phyloP scores from a whole-genome alignment of 2,888 invertebrate genomes.

The Agriopis aurantiaria region DNA sequence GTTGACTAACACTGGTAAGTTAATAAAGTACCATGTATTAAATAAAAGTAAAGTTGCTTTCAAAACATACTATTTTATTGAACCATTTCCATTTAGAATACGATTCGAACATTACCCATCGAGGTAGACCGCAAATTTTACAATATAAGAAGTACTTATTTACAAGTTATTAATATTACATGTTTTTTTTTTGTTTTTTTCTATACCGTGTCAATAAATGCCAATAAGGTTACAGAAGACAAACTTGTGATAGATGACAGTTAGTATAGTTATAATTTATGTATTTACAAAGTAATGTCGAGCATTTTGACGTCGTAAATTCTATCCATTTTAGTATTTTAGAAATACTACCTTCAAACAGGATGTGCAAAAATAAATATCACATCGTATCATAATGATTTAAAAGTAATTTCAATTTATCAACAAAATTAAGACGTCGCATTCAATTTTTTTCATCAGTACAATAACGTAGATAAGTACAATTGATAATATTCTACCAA shows the following conservation, averaged over 20 bases:
- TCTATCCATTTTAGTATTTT: conserved; percentile 14
- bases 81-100: conserved; percentile 48
- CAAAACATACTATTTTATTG: conserved; percentile 52
- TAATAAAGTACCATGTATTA: neutral
- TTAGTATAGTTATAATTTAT: neutral
- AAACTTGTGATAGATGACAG: conserved; percentile 14
- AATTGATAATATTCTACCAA: conserved; percentile 22
- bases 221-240: conserved; percentile 27
- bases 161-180: conserved; percentile 36
- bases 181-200: conserved; percentile 35
- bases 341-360: conserved; percentile 21
- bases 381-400: conserved; percentile 31
- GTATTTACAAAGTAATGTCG: conserved; percentile 4
- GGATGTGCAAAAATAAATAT: conserved; percentile 51
- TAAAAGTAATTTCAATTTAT: neutral
- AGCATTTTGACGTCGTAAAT: neutral
- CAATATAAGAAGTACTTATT: conserved; percentile 38
- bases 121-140: conserved; percentile 44
- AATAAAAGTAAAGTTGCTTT: conserved; percentile 45
- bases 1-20: no score
- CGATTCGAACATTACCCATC: conserved; percentile 43
- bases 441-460: conserved; percentile 26
- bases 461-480: conserved; percentile 42
- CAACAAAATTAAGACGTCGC: conserved; percentile 12
- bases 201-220: conserved; percentile 24